Evolutionary conservation across 1,140 invertebrate genomes (phyloP), one percentile per base, ranked within the genome.

Genomic region (Halictus rubicundus): DNA sequence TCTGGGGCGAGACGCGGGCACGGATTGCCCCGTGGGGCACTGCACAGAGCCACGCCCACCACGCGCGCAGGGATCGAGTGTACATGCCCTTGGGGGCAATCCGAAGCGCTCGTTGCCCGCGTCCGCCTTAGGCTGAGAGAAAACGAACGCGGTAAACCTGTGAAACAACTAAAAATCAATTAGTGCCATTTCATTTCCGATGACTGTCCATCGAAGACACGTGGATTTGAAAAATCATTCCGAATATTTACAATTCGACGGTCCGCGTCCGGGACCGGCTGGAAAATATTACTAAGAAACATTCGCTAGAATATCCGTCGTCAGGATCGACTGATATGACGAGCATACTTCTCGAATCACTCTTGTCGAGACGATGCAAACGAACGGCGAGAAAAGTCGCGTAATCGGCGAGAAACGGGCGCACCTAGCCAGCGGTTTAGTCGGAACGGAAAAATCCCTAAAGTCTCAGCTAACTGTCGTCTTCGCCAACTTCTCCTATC

Each of bases 161-260:
- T 23, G 61, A n/a, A 39, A 63, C 4, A 6, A 68, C 27, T 23
- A 78, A 78, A 23, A 27, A 75, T 75, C 73, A 57, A 19, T 57
- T 9, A 19, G 32, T 46, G 49, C 21, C 39, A 75, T 42, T 75
- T 68, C n/a, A 68, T 76, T 27, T 27, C 37, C 16, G 16, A 49
- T 19, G 8, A 39, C 12, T 25, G 25, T 59, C 32, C 16, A n/a
- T 60, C 12, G 9, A 8, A 42, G 37, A 60, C 39, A 60, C 23
- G 16, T 5, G 16, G 23, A 27, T 12, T 16, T 9, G 23, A 76
- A 68, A 32, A 68, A 32, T 76, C 14, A 23, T 23, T 21, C 1
- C 0, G 9, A 25, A 61, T 77, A 77, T 77, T 61, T 77, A 70
- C 74, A 77, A 77, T 77, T 69, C 21, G 10, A 66, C 23, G 6